phyloP scores from a whole-genome alignment of 2,113 vertebrate genomes.

The Chamaea fasciata region DNA sequence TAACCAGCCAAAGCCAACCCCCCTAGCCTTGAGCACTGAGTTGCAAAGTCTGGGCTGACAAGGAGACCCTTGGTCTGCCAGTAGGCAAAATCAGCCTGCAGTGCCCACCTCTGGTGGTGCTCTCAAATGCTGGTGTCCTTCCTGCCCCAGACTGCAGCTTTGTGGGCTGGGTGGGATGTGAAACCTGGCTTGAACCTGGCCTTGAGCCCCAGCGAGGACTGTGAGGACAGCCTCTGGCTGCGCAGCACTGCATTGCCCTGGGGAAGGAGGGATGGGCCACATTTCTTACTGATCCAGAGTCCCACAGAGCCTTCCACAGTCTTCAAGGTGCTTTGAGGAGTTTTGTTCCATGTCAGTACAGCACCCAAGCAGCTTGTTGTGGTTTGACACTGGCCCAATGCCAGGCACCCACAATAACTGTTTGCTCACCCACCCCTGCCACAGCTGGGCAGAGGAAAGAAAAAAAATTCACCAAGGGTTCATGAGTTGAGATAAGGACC shows the following conservation, averaged over 20 bases:
- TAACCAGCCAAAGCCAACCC: neutral
- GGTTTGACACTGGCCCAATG: neutral
- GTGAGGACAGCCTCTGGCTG: neutral
- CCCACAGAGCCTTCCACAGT: neutral
- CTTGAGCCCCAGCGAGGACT: neutral
- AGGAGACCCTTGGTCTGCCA: neutral
- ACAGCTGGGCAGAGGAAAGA: neutral
- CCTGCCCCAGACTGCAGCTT: neutral
- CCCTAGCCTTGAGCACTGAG: neutral
- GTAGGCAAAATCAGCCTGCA: neutral
- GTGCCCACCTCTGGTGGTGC: neutral
- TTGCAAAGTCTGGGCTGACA: neutral
- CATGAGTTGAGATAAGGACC: neutral
- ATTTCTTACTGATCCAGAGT: neutral
- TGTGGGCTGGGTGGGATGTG: neutral
- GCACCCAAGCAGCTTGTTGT: neutral
- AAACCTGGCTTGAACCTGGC: neutral
- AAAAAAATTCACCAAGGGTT: neutral
- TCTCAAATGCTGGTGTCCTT: neutral
- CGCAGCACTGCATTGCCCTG: neutral
- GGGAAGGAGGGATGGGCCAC: neutral
- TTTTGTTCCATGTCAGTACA: neutral
- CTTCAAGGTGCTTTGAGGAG: neutral
- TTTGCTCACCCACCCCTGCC: neutral
- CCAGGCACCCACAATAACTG: neutral